Conservation (phyloP, 2,113 vertebrate species). For the Oreochromis niloticus region DNA sequence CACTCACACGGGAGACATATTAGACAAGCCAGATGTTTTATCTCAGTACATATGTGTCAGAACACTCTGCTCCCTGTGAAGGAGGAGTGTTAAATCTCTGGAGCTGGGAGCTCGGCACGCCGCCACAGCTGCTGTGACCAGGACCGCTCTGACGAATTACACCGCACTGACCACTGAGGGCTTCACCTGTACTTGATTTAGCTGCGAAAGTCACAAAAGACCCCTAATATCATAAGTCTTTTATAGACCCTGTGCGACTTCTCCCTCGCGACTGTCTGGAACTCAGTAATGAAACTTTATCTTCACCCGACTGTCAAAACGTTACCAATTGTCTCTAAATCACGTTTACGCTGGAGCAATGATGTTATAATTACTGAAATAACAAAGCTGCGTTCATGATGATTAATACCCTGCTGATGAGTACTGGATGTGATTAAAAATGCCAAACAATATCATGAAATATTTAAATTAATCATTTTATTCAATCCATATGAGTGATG, state of each 20-base stretch:
- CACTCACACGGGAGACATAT: not conserved
- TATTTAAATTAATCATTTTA: not conserved
- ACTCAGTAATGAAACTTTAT: conserved; percentile 13
- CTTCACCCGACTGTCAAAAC: not conserved
- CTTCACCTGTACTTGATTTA: not conserved
- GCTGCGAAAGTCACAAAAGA: not conserved
- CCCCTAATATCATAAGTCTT: not conserved
- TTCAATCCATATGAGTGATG: not conserved
- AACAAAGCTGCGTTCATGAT: not conserved
- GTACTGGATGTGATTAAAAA: not conserved
- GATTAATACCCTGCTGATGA: not conserved
- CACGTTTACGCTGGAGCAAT: not conserved
- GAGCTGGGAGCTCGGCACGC: not conserved
- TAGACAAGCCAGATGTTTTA: conserved; percentile 50
- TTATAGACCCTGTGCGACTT: not conserved
- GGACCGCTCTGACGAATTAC: conserved; percentile 8
- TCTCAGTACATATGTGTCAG: conserved; percentile 28
- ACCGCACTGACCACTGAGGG: not conserved
- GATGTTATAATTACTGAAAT: not conserved
- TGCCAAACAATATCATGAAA: not conserved
- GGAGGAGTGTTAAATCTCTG: conserved; percentile 36
- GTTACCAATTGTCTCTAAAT: not conserved
- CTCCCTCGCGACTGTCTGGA: not conserved
- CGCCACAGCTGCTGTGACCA: not conserved
- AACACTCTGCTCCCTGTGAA: not conserved